Base-by-base conservation (phyloP, 2,113 vertebrate species). In the Rhodinocichla rosea region DNA sequence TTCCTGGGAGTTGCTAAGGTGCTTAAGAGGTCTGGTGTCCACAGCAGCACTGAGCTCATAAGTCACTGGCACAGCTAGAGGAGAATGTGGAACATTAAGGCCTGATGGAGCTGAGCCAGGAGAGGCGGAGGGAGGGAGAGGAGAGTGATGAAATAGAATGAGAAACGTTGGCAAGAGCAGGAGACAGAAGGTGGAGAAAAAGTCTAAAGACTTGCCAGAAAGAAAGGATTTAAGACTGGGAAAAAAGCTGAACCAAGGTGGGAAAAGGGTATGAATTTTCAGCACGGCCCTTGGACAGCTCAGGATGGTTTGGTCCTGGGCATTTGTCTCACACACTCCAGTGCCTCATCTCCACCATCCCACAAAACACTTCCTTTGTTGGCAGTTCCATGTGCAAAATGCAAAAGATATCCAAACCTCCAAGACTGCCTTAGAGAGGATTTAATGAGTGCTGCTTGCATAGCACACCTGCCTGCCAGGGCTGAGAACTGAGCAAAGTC, bases 1-100 rank as follows among this genome's bases (percentile, higher is more conserved):
- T 90, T 91, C 69, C 78, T 84, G 65, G 56, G 88, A 89, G 69
- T 40, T 93, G 78, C 75, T 92, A 40, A 84, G 87, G 81, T 81
- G 62, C 87, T 95, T 91, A 83, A 84, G 85, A 94, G 91, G 81
- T 78, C 74, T 92, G 70, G 75, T 79, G 85, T 78, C 82, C 82
- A 67, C 90, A 82, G 88, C 39, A 93, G 69, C 82, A 53, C 84
- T 42, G 81, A 87, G 69, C 73, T 78, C 82, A 7, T 90, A 87
- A 85, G 65, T 93, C 82, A 93, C 35, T 16, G 53, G 74, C 13
- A 6, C 90, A 87, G 88, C 85, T 17, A 53, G 56, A 71, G 74
- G 52, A 93, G 56, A 74, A 64, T 4, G 69, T 50, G 74, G 85
- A 91, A 81, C 78, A 70, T 87, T 74, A 89, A 62, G 40, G 15